Conservation (phyloP, 2,113 vertebrate species). For the Leucoraja erinaceus region DNA sequence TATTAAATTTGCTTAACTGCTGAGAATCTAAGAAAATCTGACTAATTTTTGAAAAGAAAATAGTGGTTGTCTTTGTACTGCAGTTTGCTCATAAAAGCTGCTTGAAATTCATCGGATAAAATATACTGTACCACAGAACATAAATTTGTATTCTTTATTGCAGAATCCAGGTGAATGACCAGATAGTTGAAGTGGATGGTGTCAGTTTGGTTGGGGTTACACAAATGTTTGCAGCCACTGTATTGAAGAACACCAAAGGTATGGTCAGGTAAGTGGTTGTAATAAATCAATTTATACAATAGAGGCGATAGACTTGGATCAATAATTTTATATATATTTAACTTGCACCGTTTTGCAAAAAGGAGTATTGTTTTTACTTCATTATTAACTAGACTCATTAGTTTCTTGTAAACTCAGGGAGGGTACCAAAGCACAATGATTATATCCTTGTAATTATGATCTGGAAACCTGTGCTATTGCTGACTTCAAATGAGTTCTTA, state of each 20-base stretch:
- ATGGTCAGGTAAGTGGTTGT: constrained; percentile 65
- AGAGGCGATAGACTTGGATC: too few relatives aligned
- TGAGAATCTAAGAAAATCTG: neutral
- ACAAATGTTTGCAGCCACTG: constrained; percentile 83
- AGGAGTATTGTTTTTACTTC: neutral
- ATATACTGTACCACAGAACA: neutral
- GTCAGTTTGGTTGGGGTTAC: constrained; percentile 84
- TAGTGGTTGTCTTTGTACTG: neutral
- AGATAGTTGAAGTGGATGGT: constrained; percentile 86
- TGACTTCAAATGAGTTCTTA: too few relatives aligned
- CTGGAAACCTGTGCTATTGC: too few relatives aligned
- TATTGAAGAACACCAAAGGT: constrained; percentile 88
- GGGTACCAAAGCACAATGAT: too few relatives aligned
- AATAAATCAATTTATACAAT: neutral
- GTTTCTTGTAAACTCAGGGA: neutral
- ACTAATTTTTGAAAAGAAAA: neutral
- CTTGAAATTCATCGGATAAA: neutral
- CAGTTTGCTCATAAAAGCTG: neutral
- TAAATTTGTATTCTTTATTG: constrained; percentile 41
- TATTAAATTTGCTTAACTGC: neutral
- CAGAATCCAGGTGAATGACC: constrained; percentile 87
- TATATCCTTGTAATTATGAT: too few relatives aligned
- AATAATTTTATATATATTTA: neutral
- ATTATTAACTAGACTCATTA: neutral
- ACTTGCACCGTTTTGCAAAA: neutral